These are phyloP conservation scores for Onychorhynchus coronatus DNA, from an alignment of 2,113 vertebrate genomes.

Conservation along the genomic window DNA sequence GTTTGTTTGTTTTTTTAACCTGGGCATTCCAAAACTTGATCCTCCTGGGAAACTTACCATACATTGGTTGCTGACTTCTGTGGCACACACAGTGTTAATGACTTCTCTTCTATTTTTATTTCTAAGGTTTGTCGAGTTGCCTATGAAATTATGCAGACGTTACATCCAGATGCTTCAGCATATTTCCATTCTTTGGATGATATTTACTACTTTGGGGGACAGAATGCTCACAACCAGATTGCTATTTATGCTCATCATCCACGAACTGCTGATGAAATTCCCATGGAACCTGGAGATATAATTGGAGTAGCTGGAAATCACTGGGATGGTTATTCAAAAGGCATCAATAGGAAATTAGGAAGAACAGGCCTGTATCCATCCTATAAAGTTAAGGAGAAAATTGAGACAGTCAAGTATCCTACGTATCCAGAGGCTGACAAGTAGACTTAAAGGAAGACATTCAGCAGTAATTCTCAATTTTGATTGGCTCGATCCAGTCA, in stretches of 20 bases:
- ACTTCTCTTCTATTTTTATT: conserved; percentile 1
- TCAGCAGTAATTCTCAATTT: conserved; percentile 16
- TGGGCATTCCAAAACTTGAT: background rate
- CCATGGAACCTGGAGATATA: conserved; percentile 92
- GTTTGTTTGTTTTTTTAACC: background rate
- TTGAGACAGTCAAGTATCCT: conserved; percentile 96
- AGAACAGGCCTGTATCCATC: conserved; percentile 97
- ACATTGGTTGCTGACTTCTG: background rate
- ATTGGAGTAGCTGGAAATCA: conserved; percentile 98
- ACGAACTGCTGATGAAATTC: conserved; percentile 90
- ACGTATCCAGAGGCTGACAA: conserved; percentile 95
- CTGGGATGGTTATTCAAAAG: conserved; percentile 98
- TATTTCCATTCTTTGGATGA: conserved; percentile 97
- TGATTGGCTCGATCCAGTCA: conserved; percentile 51
- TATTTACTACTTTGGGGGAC: conserved; percentile 98
- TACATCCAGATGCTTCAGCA: conserved; percentile 94
- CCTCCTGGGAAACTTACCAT: background rate
- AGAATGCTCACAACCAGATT: conserved; percentile 97
- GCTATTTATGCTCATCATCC: conserved; percentile 92
- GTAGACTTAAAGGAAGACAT: conserved; percentile 63
- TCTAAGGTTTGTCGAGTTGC: conserved; percentile 94
- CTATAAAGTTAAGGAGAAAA: conserved; percentile 97
- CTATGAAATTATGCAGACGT: conserved; percentile 98
- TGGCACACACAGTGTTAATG: background rate
- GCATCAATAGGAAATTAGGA: conserved; percentile 94